These are phyloP conservation scores for Lordiphosa andalusiaca DNA, from an alignment of 2,888 invertebrate genomes.

Conservation along the genomic window DNA sequence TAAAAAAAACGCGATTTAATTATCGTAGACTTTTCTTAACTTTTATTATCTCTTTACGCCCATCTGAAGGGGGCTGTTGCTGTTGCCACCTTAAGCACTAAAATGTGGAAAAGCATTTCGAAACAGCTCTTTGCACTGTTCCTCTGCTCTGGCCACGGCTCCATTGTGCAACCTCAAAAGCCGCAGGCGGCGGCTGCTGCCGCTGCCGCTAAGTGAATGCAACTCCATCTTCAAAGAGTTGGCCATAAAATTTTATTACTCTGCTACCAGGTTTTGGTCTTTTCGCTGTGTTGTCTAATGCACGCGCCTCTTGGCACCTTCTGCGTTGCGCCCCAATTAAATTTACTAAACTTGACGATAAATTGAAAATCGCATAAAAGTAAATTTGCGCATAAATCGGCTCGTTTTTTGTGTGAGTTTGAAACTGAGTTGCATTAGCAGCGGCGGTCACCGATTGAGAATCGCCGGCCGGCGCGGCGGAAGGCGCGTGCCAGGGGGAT, in stretches of 20 bases:
- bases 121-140: not conserved
- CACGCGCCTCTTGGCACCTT: slow-evolving; percentile 47
- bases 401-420: slow-evolving; percentile 30
- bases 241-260: slow-evolving; percentile 77
- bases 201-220: slow-evolving; percentile 44
- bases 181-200: slow-evolving; percentile 14
- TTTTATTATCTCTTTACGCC: slow-evolving; percentile 17
- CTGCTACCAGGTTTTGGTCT: slow-evolving; percentile 67
- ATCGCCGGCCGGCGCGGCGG: slow-evolving; percentile 51
- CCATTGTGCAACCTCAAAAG: slow-evolving; percentile 24
- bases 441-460: slow-evolving; percentile 28
- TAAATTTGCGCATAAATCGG: slow-evolving; percentile 74
- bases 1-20: slow-evolving; percentile 2
- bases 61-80: slow-evolving; percentile 20
- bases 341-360: slow-evolving; percentile 74
- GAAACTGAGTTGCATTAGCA: slow-evolving; percentile 11
- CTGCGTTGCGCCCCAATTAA: slow-evolving; percentile 65
- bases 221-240: slow-evolving; percentile 55
- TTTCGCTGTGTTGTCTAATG: slow-evolving; percentile 48
- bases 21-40: slow-evolving; percentile 2
- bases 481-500: slow-evolving; percentile 53
- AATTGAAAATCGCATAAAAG: slow-evolving; percentile 75
- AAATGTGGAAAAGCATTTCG: slow-evolving; percentile 10
- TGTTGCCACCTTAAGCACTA: slow-evolving; percentile 5
- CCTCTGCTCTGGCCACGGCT: slow-evolving; percentile 1